Percentiles rank a stretch among this genome's conserved stretches.
phyloP scores from a whole-genome alignment of 2,797 vertebrate genomes.

The Mus caroli region DNA sequence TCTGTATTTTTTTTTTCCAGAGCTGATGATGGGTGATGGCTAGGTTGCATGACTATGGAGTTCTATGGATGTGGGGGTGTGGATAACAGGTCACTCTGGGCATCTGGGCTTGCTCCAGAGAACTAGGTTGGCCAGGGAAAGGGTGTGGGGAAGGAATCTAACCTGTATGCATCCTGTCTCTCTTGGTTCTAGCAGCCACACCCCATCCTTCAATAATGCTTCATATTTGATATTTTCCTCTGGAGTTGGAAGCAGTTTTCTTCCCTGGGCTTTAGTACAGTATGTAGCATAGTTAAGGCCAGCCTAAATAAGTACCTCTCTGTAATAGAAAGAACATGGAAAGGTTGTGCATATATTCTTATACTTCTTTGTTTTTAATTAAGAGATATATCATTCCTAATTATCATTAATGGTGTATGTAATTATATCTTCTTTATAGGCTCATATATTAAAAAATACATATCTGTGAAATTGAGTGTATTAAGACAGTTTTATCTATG shows the following conservation, averaged over 20 bases:
- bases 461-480: background rate
- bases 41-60: background rate
- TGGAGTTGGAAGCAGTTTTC: background rate
- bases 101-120: background rate
- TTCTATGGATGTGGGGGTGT: background rate
- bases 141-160: background rate
- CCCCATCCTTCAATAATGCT: background rate
- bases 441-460: conserved; percentile 45
- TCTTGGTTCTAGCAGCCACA: background rate
- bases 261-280: background rate
- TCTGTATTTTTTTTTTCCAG: background rate
- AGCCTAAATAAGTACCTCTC: background rate
- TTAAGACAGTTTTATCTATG: background rate
- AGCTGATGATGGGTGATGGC: background rate
- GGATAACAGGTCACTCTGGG: background rate
- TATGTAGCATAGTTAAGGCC: background rate
- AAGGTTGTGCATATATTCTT: background rate
- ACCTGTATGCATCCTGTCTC: background rate
- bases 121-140: background rate
- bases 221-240: background rate
- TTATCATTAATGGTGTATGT: background rate
- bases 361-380: conserved; percentile 29
- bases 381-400: background rate
- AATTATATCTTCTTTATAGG: background rate
- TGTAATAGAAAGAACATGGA: background rate